phyloP scores from a whole-genome alignment of 2,113 vertebrate species.

The Cephalopterus ornatus region DNA sequence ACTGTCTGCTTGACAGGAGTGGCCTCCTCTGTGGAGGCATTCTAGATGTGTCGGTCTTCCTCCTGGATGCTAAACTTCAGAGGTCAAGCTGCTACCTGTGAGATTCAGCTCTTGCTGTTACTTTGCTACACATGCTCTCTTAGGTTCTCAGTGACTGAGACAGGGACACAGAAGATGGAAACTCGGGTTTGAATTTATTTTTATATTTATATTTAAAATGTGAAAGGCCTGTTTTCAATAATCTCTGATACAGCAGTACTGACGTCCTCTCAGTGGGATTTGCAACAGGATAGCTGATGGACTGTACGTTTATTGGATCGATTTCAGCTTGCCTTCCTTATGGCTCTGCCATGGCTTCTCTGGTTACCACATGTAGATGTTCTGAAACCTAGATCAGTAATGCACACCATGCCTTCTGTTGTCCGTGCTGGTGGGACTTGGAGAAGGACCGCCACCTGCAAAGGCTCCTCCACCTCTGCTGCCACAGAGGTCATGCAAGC shows the following conservation, averaged over 20 bases:
- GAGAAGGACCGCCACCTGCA: neutral
- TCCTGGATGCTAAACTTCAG: neutral
- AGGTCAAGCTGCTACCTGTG: neutral
- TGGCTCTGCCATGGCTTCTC: neutral
- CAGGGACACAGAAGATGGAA: neutral
- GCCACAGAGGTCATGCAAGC: neutral
- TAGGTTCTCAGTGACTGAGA: neutral
- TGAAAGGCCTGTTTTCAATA: neutral
- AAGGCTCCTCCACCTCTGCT: neutral
- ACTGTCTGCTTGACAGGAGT: neutral
- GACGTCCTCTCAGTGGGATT: neutral
- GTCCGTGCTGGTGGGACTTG: fast-evolving
- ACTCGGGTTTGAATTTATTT: neutral
- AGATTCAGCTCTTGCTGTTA: neutral
- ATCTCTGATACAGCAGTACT: neutral
- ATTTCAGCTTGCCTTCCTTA: neutral
- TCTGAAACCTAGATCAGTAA: conserved; percentile 21
- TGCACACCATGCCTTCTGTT: neutral
- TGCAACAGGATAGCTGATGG: conserved; percentile 7
- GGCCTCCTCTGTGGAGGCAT: neutral
- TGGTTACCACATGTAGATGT: neutral
- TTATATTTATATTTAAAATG: neutral
- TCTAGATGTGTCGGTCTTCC: neutral
- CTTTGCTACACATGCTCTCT: neutral
- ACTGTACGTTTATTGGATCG: neutral